phyloP scores from a whole-genome alignment of 2,113 vertebrate genomes.

The Nesogale talazaci region DNA sequence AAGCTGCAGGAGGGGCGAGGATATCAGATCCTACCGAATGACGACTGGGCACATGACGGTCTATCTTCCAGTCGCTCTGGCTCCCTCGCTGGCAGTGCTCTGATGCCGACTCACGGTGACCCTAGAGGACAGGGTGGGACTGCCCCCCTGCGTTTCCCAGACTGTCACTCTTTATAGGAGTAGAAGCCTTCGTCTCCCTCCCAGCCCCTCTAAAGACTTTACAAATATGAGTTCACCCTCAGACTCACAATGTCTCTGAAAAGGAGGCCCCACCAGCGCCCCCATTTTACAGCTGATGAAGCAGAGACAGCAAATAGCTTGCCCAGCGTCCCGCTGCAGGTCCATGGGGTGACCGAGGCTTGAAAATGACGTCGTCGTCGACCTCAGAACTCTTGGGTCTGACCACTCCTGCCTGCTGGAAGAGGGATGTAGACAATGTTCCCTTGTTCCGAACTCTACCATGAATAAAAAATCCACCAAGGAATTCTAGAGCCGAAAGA shows the following conservation, averaged over 20 bases:
- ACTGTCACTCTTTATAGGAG: too few species aligned
- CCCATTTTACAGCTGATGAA: conserved; percentile 5
- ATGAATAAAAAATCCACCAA: not conserved
- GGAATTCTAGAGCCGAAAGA: not conserved
- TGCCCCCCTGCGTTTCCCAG: too few species aligned
- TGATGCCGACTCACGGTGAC: too few species aligned
- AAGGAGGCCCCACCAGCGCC: not conserved
- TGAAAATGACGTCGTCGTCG: conserved; percentile 25
- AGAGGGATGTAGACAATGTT: conserved; percentile 11
- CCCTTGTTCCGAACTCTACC: conserved; percentile 22
- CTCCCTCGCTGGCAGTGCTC: too few species aligned
- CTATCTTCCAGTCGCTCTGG: too few species aligned
- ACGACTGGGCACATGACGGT: too few species aligned
- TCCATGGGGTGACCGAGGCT: not conserved
- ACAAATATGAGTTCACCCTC: not conserved
- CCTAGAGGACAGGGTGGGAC: too few species aligned
- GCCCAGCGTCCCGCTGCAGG: not conserved
- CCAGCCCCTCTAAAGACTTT: too few species aligned
- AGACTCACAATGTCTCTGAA: not conserved
- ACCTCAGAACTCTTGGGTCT: conserved; percentile 32
- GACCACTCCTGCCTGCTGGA: conserved; percentile 23
- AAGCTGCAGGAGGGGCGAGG: not conserved
- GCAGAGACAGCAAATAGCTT: not conserved
- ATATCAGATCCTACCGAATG: too few species aligned
- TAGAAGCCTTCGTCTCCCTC: too few species aligned